These are phyloP conservation scores for Meriones psammophilus DNA, from an alignment of 2,797 vertebrate species.

Conservation along the genomic window DNA sequence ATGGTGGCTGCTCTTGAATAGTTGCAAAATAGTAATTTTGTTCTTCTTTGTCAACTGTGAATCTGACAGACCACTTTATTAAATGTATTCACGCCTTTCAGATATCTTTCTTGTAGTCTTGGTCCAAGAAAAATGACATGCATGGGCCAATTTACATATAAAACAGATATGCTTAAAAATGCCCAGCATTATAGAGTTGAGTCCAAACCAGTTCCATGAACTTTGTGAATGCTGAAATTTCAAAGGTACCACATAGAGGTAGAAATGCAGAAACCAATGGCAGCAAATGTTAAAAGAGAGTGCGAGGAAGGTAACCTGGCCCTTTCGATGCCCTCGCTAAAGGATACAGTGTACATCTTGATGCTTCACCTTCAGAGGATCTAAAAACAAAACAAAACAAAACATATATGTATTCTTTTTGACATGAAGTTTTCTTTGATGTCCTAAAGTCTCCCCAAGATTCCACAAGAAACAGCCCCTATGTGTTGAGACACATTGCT, in stretches of 20 bases:
- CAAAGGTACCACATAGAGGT: background rate
- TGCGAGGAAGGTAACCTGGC: background rate
- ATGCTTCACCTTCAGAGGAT: background rate
- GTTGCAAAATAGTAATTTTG: background rate
- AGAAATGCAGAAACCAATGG: constrained; percentile 57
- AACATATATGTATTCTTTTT: constrained; percentile 3
- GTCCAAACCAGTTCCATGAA: no score
- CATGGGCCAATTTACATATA: no score
- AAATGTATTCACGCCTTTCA: no score
- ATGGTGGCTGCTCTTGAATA: constrained; percentile 21
- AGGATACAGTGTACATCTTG: background rate
- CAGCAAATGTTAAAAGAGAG: constrained; percentile 11
- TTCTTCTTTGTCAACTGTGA: no score
- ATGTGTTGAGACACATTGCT: no score
- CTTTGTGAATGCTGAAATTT: constrained; percentile 17
- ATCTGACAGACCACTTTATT: no score
- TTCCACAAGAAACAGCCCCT: background rate
- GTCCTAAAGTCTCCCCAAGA: background rate
- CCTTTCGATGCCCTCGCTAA: background rate
- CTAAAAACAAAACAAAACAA: no score
- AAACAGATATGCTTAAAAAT: no score
- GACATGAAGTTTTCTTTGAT: constrained; percentile 37
- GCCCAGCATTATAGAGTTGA: no score
- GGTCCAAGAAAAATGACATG: no score
- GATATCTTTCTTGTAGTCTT: no score